Conservation (phyloP, 2,797 vertebrate genomes). For the Nannoperca obscura region DNA sequence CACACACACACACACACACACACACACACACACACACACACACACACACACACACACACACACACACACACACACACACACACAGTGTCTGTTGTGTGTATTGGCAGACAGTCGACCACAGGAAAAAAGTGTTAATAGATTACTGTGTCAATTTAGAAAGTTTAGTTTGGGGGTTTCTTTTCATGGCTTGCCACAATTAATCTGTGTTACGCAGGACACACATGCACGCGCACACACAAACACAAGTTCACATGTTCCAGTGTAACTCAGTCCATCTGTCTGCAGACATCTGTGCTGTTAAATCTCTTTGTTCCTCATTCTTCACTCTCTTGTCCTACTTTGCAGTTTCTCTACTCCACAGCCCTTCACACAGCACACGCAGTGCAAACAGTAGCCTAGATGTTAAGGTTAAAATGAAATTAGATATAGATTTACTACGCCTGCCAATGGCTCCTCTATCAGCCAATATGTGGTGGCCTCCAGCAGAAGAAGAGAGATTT, state of each 20-base stretch:
- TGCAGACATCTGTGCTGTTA: background rate
- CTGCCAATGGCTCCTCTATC: slow-evolving; percentile 7
- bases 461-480: slow-evolving; percentile 11
- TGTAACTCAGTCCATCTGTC: background rate
- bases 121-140: slow-evolving; percentile 14
- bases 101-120: background rate
- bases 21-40: background rate
- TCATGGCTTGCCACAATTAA: background rate
- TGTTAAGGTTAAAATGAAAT: slow-evolving; percentile 27
- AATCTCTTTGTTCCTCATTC: slow-evolving; percentile 31
- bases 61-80: background rate
- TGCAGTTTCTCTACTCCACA: slow-evolving; percentile 40
- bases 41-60: slow-evolving; percentile 6
- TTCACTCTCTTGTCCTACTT: slow-evolving; percentile 3
- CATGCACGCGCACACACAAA: background rate
- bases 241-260: background rate
- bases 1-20: slow-evolving; percentile 9
- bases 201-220: background rate
- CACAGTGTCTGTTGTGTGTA: background rate
- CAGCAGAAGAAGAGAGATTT: slow-evolving; percentile 19
- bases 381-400: background rate
- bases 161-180: background rate
- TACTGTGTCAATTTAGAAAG: slow-evolving; percentile 4
- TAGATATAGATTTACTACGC: slow-evolving; percentile 28
- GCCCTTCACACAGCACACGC: background rate